Evolutionary conservation across 2,113 vertebrate species (phyloP).

Genomic region (Ammospiza nelsoni): DNA sequence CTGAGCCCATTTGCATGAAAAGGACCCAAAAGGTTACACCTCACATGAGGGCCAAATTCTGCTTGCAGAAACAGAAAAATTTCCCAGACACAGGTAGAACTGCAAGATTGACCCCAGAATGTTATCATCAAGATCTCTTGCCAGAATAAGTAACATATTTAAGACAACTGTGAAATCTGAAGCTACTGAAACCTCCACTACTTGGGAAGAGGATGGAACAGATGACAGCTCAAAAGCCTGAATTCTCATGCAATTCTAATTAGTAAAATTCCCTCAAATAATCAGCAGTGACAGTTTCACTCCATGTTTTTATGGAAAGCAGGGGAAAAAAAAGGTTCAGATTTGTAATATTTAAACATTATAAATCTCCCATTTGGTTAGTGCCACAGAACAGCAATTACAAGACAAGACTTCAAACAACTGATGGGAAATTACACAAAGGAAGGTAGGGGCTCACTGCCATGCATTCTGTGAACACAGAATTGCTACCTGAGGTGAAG

Average conservation of each 20-base stretch:
- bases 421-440: background rate
- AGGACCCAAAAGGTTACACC: background rate
- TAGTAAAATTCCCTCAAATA: constrained; percentile 39
- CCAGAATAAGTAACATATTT: background rate
- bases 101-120: constrained; percentile 2
- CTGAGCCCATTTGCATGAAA: background rate
- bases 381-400: background rate
- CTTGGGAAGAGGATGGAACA: background rate
- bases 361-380: background rate
- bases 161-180: constrained; percentile 11
- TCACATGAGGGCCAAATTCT: background rate
- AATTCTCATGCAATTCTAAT: constrained; percentile 51
- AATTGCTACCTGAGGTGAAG: background rate
- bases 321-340: background rate
- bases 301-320: background rate
- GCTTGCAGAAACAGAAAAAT: background rate
- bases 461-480: background rate
- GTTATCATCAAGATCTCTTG: background rate
- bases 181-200: background rate
- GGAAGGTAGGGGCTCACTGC: background rate
- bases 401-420: background rate
- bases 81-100: background rate
- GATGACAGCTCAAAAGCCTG: constrained; percentile 20
- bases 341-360: background rate
- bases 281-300: background rate